Conservation (phyloP, 2,888 invertebrate genomes). For the Apodemia zela region DNA sequence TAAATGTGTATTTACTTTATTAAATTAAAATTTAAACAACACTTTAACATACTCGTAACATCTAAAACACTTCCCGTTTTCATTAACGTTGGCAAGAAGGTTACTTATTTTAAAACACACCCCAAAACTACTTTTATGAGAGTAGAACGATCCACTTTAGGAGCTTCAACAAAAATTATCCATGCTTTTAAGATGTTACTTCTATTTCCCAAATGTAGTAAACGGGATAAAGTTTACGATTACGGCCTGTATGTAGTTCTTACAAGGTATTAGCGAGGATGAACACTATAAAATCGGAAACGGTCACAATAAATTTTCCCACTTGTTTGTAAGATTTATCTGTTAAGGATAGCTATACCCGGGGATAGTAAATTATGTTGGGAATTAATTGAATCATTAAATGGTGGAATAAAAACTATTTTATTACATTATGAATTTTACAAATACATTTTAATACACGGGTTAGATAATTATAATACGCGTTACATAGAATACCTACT, state of each 20-base stretch:
- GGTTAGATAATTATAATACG: too few relatives aligned
- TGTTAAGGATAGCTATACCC: conserved; percentile 21
- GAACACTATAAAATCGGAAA: conserved; percentile 56
- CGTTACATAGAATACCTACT: too few relatives aligned
- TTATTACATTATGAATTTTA: not conserved
- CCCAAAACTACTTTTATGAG: conserved; percentile 12
- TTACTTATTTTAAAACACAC: conserved; percentile 7
- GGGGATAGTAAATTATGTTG: conserved; percentile 7
- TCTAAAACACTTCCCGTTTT: conserved; percentile 4
- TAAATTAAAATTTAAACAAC: not conserved
- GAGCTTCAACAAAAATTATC: conserved; percentile 33
- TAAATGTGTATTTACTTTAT: not conserved
- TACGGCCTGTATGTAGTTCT: conserved; percentile 47
- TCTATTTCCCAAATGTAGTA: conserved; percentile 54
- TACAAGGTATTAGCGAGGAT: conserved; percentile 50
- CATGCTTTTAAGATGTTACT: conserved; percentile 43
- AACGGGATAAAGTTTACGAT: conserved; percentile 54
- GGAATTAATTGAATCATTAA: conserved; percentile 22
- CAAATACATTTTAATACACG: too few relatives aligned
- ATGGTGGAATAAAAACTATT: conserved; percentile 15
- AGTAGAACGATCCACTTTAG: conserved; percentile 28
- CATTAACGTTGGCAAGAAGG: not conserved
- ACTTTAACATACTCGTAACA: not conserved
- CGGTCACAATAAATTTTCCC: conserved; percentile 44
- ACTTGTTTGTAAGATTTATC: conserved; percentile 27